These are phyloP conservation scores for Diplodus sargus DNA, from an alignment of 2,797 vertebrate genomes.

Conservation along the genomic window DNA sequence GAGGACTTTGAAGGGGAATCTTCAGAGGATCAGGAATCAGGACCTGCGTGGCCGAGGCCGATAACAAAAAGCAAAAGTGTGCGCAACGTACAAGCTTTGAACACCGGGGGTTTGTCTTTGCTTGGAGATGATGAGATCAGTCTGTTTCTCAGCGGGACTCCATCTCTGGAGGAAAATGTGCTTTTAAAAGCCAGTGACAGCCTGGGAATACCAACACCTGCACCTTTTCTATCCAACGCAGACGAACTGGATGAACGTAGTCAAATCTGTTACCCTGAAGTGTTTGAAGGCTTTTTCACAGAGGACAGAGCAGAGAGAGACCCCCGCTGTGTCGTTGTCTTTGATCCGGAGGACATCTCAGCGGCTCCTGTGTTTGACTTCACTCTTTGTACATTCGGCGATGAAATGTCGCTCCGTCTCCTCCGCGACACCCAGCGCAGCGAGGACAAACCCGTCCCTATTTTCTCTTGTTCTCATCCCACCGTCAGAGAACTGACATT, in stretches of 20 bases:
- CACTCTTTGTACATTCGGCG: conserved; percentile 80
- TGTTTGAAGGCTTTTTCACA: conserved; percentile 65
- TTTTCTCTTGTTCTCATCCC: conserved; percentile 82
- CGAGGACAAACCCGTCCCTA: conserved; percentile 73
- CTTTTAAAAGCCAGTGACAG: conserved; percentile 41
- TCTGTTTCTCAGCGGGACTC: conserved; percentile 31
- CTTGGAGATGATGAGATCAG: conserved; percentile 23
- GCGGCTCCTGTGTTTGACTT: conserved; percentile 86
- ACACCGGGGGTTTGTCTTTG: conserved; percentile 24
- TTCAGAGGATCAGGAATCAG: conserved; percentile 43
- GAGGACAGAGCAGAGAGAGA: conserved; percentile 45
- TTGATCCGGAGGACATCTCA: conserved; percentile 68
- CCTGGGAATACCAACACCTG: conserved; percentile 28
- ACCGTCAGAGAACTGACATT: conserved; percentile 83
- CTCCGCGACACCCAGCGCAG: conserved; percentile 27
- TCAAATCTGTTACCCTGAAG: conserved; percentile 66
- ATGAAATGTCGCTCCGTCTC: conserved; percentile 58
- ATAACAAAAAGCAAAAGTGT: conserved; percentile 76
- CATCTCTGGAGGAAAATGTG: conserved; percentile 22
- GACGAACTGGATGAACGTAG: conserved; percentile 51
- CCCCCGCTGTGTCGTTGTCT: conserved; percentile 38
- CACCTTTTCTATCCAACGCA: conserved; percentile 54
- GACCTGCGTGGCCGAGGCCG: conserved; percentile 9
- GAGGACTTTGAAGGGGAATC: conserved; percentile 40
- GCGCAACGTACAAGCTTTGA: conserved; percentile 61